Base-by-base conservation (phyloP, 2,113 vertebrate species). In the Euleptes europaea region DNA sequence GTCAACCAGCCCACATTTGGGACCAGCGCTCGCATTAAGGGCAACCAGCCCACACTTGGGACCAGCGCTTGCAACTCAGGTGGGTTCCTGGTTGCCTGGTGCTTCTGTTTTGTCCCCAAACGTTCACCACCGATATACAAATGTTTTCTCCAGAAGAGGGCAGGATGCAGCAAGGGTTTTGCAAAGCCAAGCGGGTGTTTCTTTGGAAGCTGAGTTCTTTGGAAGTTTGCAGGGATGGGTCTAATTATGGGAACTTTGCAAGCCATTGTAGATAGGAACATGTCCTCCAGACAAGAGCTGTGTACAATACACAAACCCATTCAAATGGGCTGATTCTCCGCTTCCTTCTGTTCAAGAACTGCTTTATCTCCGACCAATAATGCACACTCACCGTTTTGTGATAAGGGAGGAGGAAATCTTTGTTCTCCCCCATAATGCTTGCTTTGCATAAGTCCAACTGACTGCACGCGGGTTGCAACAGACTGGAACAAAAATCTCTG, bases 101-200 rank as follows among this genome's bases (percentile, higher is more conserved):
- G 57, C 4, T 23, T 33, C 33, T 31, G 5, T 35, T 38, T 33
- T 10, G 13, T 69, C 67, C 15, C n/a, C 13, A 31, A 10, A 63
- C 6, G 38, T 5, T 35, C 17, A 54, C 35, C 4, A 54, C 70
- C 14, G 87, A 78, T 85, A 38, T 8, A 3, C 6, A 49, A 4
- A 67, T 72, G 80, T 75, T 86, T 78, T 0, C 0, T 83, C 92
- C 92, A 85, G 90, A 65, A 94, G 92, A 85, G 91, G 94, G 91
- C 80, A 88, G 90, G 80, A 90, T 79, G 80, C 84, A 88, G 85
- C 84, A 80, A 86, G 4, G 86, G 78, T 89, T 86, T 74, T 86
- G 57, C 82, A 85, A 35, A 82, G 6, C 38, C 90, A 87, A 0
- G 14, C 33, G 78, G 70, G 31, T 2, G 0, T 40, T 40, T 2